These are phyloP conservation scores for Ageneiosus marmoratus DNA, from an alignment of 2,113 vertebrate genomes.

Conservation along the genomic window DNA sequence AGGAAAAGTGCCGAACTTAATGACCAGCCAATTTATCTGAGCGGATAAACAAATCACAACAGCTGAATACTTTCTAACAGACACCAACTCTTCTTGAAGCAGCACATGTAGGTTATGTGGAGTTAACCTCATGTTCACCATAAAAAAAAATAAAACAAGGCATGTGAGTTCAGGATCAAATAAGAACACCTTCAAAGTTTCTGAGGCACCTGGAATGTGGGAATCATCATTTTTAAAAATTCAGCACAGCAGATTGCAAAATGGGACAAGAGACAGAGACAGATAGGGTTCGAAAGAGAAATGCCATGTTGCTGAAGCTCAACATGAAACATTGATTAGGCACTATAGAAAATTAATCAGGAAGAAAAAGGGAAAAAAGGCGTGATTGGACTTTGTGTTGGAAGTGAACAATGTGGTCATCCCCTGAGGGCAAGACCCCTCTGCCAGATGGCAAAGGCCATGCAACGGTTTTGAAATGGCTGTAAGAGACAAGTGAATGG, in stretches of 20 bases:
- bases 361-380: conserved; percentile 9
- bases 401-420: conserved; percentile 51
- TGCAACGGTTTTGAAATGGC: conserved; percentile 36
- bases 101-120: conserved; percentile 45
- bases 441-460: conserved; percentile 57
- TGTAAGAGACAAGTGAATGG: conserved; percentile 40
- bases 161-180: not conserved
- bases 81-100: conserved; percentile 51
- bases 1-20: conserved; percentile 29
- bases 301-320: conserved; percentile 52
- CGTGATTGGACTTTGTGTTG: conserved; percentile 38
- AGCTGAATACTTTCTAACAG: conserved; percentile 44
- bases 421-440: conserved; percentile 50
- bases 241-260: conserved; percentile 70
- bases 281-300: conserved; percentile 61
- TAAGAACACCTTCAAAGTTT: conserved; percentile 15
- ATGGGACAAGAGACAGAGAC: conserved; percentile 60
- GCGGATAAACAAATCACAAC: conserved; percentile 47
- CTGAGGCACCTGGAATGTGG: conserved; percentile 18
- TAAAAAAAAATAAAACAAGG: not conserved
- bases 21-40: conserved; percentile 61
- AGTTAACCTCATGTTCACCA: conserved; percentile 11
- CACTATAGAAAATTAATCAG: conserved; percentile 62
- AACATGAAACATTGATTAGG: conserved; percentile 68
- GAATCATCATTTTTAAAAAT: conserved; percentile 65